Conservation (phyloP, 1,140 invertebrate genomes). For the Ostrea edulis region DNA sequence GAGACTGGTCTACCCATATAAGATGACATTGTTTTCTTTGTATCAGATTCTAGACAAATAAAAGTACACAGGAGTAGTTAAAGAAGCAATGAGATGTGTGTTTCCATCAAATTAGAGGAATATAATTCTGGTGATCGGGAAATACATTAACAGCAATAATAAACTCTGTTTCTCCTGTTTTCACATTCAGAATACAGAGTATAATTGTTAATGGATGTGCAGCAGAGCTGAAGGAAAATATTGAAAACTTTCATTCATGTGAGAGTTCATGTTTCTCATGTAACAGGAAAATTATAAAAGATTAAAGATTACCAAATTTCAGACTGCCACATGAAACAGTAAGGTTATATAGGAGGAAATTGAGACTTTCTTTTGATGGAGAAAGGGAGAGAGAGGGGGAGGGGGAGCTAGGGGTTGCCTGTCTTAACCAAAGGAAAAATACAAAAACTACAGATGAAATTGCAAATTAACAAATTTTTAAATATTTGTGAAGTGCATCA, state of each 20-base stretch:
- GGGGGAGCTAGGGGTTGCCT: not conserved
- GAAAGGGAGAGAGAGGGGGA: not conserved
- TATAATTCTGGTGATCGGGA: not conserved
- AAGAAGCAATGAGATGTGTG: not conserved
- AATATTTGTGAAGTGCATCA: not conserved
- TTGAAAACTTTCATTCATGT: slow-evolving; percentile 33
- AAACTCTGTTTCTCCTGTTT: not conserved
- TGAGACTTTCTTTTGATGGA: not conserved
- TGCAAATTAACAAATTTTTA: too few species aligned
- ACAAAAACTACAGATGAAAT: not conserved
- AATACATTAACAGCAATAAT: slow-evolving; percentile 7
- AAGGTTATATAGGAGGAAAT: not conserved
- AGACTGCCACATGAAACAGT: not conserved
- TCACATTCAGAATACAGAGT: not conserved
- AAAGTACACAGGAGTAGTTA: not conserved
- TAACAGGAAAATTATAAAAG: not conserved
- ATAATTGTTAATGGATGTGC: not conserved
- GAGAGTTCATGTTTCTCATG: not conserved
- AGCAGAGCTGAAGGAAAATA: not conserved
- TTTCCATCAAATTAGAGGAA: not conserved
- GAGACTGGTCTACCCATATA: not conserved
- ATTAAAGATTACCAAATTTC: slow-evolving; percentile 6
- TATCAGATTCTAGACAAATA: not conserved
- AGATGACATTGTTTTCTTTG: not conserved
- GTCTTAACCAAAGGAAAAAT: not conserved